A percentile compares a stretch with the other conserved stretches of the same genome.
phyloP scores from a whole-genome alignment of 2,113 vertebrate species.

The Spea multiplicata region DNA sequence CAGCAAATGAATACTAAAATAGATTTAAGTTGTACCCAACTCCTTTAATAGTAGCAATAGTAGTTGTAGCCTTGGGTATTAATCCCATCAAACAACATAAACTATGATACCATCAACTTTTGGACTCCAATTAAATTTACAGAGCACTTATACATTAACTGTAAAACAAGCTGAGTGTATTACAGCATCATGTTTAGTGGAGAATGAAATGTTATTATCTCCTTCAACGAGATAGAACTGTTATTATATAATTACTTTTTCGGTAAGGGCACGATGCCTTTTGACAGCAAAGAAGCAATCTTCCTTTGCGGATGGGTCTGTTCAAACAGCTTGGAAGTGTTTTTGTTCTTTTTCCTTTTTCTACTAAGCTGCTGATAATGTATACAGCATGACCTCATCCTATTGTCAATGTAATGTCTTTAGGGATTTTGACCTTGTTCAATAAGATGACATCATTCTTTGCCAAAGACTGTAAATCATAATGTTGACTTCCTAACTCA shows the following conservation, averaged over 20 bases:
- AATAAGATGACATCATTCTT: constrained; percentile 50
- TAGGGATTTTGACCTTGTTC: constrained; percentile 43
- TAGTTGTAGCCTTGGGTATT: neutral
- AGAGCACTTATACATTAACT: neutral
- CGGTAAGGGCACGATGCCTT: neutral
- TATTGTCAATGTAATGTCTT: constrained; percentile 43
- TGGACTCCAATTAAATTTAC: neutral
- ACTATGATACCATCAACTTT: neutral
- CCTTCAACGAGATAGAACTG: neutral
- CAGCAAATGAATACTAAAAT: no score
- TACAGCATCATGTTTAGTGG: neutral
- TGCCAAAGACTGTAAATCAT: constrained; percentile 50
- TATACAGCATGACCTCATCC: constrained; percentile 45
- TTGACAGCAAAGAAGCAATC: neutral
- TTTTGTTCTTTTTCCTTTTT: constrained; percentile 8
- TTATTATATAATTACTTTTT: neutral
- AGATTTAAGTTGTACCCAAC: neutral
- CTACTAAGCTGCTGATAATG: constrained; percentile 28
- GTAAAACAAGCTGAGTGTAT: neutral
- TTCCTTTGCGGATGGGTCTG: neutral
- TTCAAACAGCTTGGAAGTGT: constrained; percentile 6
- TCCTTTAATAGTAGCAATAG: neutral
- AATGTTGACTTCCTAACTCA: constrained; percentile 34
- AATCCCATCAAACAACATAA: neutral
- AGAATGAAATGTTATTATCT: neutral